Conservation (phyloP, 2,797 vertebrate genomes). For the Peromyscus aztecus region DNA sequence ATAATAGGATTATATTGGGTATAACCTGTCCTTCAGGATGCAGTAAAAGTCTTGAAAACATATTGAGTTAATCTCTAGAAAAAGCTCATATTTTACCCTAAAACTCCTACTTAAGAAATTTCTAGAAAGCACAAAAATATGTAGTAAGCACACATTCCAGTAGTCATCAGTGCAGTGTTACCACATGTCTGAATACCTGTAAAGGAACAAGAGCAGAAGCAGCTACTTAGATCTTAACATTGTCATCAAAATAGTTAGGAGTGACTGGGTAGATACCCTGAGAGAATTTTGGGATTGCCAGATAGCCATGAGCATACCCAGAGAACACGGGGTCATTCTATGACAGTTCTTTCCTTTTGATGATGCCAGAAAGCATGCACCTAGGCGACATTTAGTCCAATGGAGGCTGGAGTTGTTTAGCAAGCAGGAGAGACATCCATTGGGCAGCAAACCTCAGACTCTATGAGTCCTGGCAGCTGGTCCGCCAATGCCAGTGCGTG, state of each 20-base stretch:
- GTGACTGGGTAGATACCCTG: not conserved
- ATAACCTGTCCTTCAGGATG: not conserved
- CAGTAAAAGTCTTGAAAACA: not conserved
- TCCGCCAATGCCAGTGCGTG: not conserved
- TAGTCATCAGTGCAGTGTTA: not conserved
- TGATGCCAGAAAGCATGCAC: not conserved
- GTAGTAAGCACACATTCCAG: not conserved
- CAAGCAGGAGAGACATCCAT: not conserved
- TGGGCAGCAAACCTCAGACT: not conserved
- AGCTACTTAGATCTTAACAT: not conserved
- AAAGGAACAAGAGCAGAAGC: not conserved
- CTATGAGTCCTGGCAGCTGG: not conserved
- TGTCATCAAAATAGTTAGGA: not conserved
- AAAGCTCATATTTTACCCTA: constrained; percentile 18
- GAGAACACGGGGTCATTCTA: not conserved
- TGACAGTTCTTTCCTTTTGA: not conserved
- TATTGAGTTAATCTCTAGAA: not conserved
- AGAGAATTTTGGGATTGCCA: not conserved
- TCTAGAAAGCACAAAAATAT: not conserved
- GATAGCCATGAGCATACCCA: not conserved
- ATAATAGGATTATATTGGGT: not conserved
- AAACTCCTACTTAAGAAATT: not conserved
- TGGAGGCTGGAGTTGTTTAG: not conserved
- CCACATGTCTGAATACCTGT: not conserved
- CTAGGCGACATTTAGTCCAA: not conserved